Percentiles rank a stretch among this genome's conserved stretches.
These are phyloP conservation scores for Eulimnadia texana DNA, from an alignment of 1,140 invertebrate species.

Conservation along the genomic window DNA sequence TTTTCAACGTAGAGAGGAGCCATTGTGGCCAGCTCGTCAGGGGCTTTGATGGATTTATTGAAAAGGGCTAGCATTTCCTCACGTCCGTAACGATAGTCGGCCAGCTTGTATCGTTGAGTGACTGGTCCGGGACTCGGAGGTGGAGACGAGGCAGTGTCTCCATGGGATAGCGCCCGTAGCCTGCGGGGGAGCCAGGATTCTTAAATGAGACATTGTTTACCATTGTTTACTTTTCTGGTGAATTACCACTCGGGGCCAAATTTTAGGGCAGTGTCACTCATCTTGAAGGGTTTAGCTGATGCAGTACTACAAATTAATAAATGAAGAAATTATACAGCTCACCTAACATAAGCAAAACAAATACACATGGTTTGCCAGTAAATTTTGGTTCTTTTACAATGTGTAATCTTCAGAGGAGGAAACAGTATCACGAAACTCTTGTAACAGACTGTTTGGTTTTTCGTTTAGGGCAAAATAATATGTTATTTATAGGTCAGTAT, in stretches of 20 bases:
- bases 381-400: no score
- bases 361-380: no score
- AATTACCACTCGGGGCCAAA: slow-evolving; percentile 18
- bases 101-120: slow-evolving; percentile 41
- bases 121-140: slow-evolving; percentile 16
- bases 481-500: no score
- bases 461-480: no score
- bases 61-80: slow-evolving; percentile 79
- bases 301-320: slow-evolving; percentile 3
- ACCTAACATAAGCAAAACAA: no score
- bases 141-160: slow-evolving; percentile 14
- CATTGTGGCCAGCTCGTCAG: slow-evolving; percentile 46
- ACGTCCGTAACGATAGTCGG: slow-evolving; percentile 62
- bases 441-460: background rate
- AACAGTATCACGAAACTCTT: background rate
- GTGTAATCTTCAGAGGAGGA: no score
- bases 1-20: slow-evolving; percentile 55
- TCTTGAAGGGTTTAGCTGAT: slow-evolving; percentile 15
- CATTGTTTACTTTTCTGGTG: no score
- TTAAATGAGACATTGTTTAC: background rate
- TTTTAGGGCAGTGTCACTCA: slow-evolving; percentile 18
- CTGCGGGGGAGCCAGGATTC: slow-evolving; percentile 12
- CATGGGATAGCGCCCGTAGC: slow-evolving; percentile 16
- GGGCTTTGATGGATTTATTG: slow-evolving; percentile 46
- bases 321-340: no score